Base-by-base conservation (phyloP, 2,113 vertebrate genomes). In the Varanus salvator region DNA sequence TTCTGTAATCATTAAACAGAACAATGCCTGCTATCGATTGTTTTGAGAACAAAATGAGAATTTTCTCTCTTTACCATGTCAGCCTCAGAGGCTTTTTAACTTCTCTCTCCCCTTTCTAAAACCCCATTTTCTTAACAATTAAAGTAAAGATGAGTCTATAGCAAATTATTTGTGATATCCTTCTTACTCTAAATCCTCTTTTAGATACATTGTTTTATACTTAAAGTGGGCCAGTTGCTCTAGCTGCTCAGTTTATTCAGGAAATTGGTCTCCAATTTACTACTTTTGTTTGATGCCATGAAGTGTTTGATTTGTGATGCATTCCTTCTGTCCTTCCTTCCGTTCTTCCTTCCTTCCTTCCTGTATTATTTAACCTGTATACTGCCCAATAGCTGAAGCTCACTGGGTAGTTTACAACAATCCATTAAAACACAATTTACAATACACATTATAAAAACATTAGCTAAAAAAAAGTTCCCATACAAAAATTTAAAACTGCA, bases 11-110 rank as follows among this genome's bases (percentile, higher is more conserved):
- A 27, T 84, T 84, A 84, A 71, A 71, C 54, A 84, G 83, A 71
- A 84, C 83, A 84, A 84, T 69, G 83, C 38, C 83, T 71, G 68
- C 66, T 68, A 71, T 71, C 66, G 83, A 84, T 71, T 84, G 44
- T 84, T 71, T 71, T 84, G 64, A 69, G 66, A 81, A n/a, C n/a
- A 81, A 81, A 80, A n/a, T 57, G 80, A 57, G 29, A 50, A 50
- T 84, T 31, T 69, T 71, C 38, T 50, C 83, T 50, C 44, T 84
- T 17, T 48, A 66, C 60, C 64, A 84, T 23, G 25, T 84, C 60
- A 84, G 82, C 64, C 48, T 84, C 38, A 84, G 50, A 71, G 25
- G 50, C 66, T 29, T 50, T 84, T 29, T 50, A 31, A 50, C 12
- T 14, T 71, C 68, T 48, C 82, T 48, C 82, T 29, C 25, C 38